phyloP scores from a whole-genome alignment of 35 echinoderm and acorn worm species.

The Patiria miniata region DNA sequence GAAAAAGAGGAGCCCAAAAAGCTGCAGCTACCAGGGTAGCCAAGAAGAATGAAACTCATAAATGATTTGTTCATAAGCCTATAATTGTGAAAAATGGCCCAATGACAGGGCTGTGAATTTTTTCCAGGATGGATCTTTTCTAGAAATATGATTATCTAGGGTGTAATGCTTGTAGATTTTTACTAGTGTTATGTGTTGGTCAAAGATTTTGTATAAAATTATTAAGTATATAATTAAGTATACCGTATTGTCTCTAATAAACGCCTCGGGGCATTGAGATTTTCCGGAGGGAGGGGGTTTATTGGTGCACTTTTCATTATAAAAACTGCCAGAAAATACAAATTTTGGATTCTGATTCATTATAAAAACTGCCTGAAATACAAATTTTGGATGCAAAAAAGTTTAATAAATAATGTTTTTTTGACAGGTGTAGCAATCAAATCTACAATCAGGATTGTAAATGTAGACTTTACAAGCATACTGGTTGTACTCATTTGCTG shows the following conservation, averaged over 20 bases:
- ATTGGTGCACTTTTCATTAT: no score
- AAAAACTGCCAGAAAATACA: no score
- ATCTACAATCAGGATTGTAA: background rate
- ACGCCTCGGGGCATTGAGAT: no score
- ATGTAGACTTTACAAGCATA: no score
- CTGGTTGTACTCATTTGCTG: no score
- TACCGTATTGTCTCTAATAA: no score
- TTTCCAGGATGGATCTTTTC: background rate
- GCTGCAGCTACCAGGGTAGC: background rate
- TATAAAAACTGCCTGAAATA: no score
- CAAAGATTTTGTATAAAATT: background rate
- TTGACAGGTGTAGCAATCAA: background rate
- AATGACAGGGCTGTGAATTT: background rate
- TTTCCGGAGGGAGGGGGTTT: no score
- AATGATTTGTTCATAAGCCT: background rate
- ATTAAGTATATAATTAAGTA: background rate
- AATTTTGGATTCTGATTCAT: no score
- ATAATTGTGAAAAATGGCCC: background rate
- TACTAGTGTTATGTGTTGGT: background rate
- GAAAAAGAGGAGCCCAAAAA: background rate
- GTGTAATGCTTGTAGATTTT: constrained; percentile 1
- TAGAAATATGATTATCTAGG: background rate
- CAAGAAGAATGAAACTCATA: background rate
- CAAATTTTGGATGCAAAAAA: constrained; percentile 2
- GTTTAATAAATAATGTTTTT: background rate